phyloP scores from a whole-genome alignment of 1,140 invertebrate species.

The Pachyrhynchus sulphureomaculatus region DNA sequence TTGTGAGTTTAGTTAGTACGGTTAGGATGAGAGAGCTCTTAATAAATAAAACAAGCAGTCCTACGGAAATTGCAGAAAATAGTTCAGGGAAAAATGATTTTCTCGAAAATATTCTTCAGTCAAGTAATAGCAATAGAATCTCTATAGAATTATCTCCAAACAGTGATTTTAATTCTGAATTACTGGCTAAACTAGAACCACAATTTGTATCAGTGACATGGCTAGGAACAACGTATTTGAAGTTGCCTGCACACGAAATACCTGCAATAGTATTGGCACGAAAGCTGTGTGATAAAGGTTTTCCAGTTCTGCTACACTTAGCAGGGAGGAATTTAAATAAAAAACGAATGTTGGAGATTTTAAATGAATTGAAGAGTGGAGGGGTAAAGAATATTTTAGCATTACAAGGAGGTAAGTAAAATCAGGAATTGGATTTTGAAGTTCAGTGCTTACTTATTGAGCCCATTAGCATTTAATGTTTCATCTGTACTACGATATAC shows the following conservation, averaged over 20 bases:
- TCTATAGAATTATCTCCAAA: constrained; percentile 37
- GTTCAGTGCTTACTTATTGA: background rate
- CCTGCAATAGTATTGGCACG: constrained; percentile 34
- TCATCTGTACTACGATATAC: too few species aligned
- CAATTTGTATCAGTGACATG: constrained; percentile 41
- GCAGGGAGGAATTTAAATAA: constrained; percentile 37
- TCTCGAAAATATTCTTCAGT: background rate
- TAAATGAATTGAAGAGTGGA: constrained; percentile 30
- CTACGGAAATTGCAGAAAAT: background rate
- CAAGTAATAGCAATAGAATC: background rate
- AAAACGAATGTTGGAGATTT: constrained; percentile 30
- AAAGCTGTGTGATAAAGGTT: constrained; percentile 14
- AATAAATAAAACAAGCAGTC: background rate
- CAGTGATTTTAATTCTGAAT: constrained; percentile 17
- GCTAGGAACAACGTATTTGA: constrained; percentile 22
- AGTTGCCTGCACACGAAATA: constrained; percentile 18
- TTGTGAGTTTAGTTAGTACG: background rate
- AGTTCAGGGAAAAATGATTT: background rate
- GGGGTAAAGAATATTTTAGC: constrained; percentile 43
- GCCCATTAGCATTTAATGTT: too few species aligned
- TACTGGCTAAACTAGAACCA: constrained; percentile 15
- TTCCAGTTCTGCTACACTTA: constrained; percentile 39
- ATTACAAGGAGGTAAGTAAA: constrained; percentile 42
- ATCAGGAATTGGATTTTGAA: background rate
- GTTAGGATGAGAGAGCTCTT: background rate